phyloP scores from a whole-genome alignment of 2,113 vertebrate species.

The Grantiella picta region DNA sequence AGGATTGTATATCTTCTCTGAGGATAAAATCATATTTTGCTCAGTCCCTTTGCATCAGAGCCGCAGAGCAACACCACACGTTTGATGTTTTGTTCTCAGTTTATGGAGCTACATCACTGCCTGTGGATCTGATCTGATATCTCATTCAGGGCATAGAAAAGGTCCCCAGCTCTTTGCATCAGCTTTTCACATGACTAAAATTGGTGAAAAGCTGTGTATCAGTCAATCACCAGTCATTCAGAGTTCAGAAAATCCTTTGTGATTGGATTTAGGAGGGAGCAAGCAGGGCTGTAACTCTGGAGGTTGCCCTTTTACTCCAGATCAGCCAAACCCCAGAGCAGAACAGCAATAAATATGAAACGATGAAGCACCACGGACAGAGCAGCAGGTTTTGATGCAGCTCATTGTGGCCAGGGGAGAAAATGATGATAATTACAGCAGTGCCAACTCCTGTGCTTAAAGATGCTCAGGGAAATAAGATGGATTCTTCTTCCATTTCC shows the following conservation, averaged over 20 bases:
- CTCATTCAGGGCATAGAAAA: not conserved
- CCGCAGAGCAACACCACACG: rapidly evolving
- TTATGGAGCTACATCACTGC: not conserved
- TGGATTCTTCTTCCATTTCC: not conserved
- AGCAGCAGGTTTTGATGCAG: not conserved
- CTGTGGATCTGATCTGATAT: not conserved
- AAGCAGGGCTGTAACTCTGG: not conserved
- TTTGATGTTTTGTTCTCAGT: not conserved
- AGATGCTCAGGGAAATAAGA: not conserved
- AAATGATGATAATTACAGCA: not conserved
- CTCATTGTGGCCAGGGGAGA: not conserved
- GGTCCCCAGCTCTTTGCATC: not conserved
- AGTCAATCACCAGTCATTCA: not conserved
- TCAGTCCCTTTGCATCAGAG: not conserved
- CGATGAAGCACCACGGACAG: not conserved
- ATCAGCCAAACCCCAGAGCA: not conserved
- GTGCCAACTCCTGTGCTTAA: not conserved
- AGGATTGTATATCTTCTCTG: not conserved
- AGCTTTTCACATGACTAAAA: not conserved
- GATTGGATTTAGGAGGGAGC: not conserved
- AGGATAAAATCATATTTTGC: not conserved
- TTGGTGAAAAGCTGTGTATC: not conserved
- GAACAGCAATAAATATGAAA: not conserved
- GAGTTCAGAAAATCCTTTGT: not conserved
- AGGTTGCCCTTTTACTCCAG: not conserved